Evolutionary conservation across 2,113 vertebrate genomes (phyloP), one percentile per base, ranked within the genome.

Genomic region (Barbus barbus): DNA sequence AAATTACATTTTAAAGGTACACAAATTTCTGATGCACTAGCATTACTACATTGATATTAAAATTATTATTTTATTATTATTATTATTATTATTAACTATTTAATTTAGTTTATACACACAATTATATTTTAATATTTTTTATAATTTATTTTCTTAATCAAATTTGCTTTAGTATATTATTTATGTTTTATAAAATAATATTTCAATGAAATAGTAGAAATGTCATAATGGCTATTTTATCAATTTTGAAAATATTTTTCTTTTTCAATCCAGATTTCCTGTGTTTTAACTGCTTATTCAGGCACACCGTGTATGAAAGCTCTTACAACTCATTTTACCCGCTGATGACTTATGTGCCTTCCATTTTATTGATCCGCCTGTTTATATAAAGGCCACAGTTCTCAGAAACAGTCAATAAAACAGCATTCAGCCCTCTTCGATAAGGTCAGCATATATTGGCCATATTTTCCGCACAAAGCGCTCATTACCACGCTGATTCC

Each of bases 351-450:
- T 79, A 36, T 63, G 58, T 31, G 33, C 36, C 36, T 79, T 78
- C 36, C 56, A 61, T 26, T 26, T 28, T 41, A 78, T 78, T 63
- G 56, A 61, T 61, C 75, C 13, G 20, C 36, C 36, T 63, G 56
- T 61, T 78, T 28, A 79, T 41, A 79, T 46, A 63, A 79, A 63
- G 31, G 53, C 12, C 33, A 38, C 22, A 16, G 33, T 79, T 79
- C 56, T 63, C n/a, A 5, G 26, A 46, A 51, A 75, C 72, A 51
- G 56, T 26, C 58, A 63, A 79, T 61, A 79, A 63, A 44, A 9
- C 58, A 9, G 58, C 46, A 46, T 83, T 63, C 73, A 63, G 14
- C 38, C 36, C n/a, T 74, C n/a, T 76, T 26, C n/a, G 7, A 65
- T 80, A 67, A 48, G 78, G 38, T 80, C 78, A 80, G 24, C 20